These are phyloP conservation scores for Orientallactaga sibirica DNA, from an alignment of 2,797 vertebrate genomes.

Conservation along the genomic window DNA sequence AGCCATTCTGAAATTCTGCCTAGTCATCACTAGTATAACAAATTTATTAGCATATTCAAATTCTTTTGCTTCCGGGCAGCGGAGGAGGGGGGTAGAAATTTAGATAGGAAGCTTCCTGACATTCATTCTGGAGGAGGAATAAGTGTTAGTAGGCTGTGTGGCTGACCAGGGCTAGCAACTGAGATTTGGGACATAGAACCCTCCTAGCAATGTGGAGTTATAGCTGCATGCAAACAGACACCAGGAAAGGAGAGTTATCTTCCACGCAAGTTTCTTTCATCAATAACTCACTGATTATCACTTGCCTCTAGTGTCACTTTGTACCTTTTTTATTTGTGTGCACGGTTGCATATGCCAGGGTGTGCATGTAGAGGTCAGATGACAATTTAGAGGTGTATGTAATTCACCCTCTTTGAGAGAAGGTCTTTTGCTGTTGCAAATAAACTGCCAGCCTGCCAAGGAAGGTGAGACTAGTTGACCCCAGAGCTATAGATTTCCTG, in stretches of 20 bases:
- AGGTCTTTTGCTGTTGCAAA: too few relatives aligned
- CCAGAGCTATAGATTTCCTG: too few relatives aligned
- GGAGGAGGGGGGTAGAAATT: neutral
- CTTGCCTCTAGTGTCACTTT: neutral
- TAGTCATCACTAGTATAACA: conserved; percentile 16
- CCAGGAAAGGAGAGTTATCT: neutral
- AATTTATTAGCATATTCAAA: conserved; percentile 1
- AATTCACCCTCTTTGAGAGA: too few relatives aligned
- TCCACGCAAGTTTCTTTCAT: neutral
- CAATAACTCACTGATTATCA: neutral
- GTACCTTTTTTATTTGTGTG: too few relatives aligned
- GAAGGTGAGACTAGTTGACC: too few relatives aligned
- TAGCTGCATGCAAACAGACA: neutral
- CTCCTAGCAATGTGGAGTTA: neutral
- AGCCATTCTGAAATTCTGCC: conserved; percentile 51
- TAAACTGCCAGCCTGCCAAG: too few relatives aligned
- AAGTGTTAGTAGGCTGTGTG: neutral
- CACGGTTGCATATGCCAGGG: too few relatives aligned
- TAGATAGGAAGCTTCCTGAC: neutral
- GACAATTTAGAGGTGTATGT: too few relatives aligned
- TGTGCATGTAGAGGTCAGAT: too few relatives aligned
- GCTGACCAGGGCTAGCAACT: neutral
- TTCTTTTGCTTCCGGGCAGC: conserved; percentile 16
- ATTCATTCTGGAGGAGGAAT: neutral
- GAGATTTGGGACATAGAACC: neutral